Base-by-base conservation (phyloP, 2,797 vertebrate genomes). In the Uromys caudimaculatus region DNA sequence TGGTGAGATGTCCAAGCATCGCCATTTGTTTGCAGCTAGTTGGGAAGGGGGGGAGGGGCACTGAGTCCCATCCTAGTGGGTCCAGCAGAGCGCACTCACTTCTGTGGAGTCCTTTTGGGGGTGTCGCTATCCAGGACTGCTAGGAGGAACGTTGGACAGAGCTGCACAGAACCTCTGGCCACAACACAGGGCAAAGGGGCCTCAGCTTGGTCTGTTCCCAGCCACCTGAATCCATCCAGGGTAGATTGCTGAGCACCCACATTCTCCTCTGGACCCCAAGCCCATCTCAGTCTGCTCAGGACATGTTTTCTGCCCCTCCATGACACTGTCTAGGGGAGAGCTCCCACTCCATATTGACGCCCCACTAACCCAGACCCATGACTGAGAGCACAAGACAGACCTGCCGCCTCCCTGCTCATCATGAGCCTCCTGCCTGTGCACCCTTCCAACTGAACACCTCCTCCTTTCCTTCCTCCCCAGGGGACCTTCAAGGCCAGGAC, bases 21-120 rank as follows among this genome's bases (percentile, higher is more conserved):
- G 44, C 91, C 89, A 54, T 73, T 91, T 97, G 58, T 88, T 86
- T 96, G 93, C 24, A 54, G 4, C 4, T 71, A 41, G 77, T 10
- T 58, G 7, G 23, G n/a, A 6, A 1, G 5, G 2, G 29, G 24
- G 9, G 24, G 9, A 24, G 24, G 60, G 17, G 7, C 32, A 23
- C 17, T 77, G 27, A 54, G 23, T 27, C 52, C 16, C 69, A 58
- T 73, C 5, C 47, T 44, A 10, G 35, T 56, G 85, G 52, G n/a
- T 41, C 69, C 24, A 52, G 35, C 7, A 56, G 50, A 47, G 38
- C 1, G 8, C 27, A 54, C 41, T 75, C 44, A 75, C 32, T 41
- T 29, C 54, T 58, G 7, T 27, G 12, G 19, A 41, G 50, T 44
- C 29, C n/a, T 67, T 82, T 71, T 41, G 62, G 17, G 64, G 3